Percentiles rank a stretch among this genome's conserved stretches.
phyloP scores from a whole-genome alignment of 2,888 invertebrate species.

The Coleophora flavipennella region DNA sequence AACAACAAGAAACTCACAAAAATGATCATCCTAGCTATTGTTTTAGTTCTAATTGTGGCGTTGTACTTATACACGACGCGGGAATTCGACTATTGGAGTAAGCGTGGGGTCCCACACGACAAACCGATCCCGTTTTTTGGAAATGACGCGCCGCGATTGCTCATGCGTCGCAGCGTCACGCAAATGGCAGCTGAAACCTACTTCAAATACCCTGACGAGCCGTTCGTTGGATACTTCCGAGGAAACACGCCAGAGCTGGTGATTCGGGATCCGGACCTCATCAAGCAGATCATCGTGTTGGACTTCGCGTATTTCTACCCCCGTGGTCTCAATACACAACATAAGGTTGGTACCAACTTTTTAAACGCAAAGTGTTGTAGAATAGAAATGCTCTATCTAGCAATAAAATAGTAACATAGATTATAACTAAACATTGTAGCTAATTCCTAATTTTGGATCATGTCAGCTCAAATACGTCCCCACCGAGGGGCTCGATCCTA shows the following conservation, averaged over 20 bases:
- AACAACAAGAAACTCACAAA: too few relatives aligned
- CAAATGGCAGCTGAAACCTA: slow-evolving; percentile 13
- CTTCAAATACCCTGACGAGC: slow-evolving; percentile 15
- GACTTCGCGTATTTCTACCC: slow-evolving; percentile 17
- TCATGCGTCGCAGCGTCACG: slow-evolving; percentile 9
- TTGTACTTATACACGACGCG: slow-evolving; percentile 15
- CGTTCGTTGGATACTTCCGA: slow-evolving; percentile 14
- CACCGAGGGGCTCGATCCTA: too few relatives aligned
- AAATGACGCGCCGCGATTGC: slow-evolving; percentile 6
- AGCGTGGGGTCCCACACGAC: slow-evolving; percentile 15
- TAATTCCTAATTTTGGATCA: too few relatives aligned
- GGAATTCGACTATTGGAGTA: slow-evolving; percentile 15
- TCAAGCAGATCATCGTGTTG: slow-evolving; percentile 14
- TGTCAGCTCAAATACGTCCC: too few relatives aligned
- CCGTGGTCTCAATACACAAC: slow-evolving; percentile 11
- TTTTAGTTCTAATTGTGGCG: not conserved
- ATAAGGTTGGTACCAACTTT: too few relatives aligned
- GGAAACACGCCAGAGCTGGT: slow-evolving; percentile 13
- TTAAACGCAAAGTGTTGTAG: too few relatives aligned
- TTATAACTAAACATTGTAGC: too few relatives aligned
- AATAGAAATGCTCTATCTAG: too few relatives aligned
- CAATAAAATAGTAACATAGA: too few relatives aligned
- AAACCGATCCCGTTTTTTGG: slow-evolving; percentile 16
- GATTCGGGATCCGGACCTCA: slow-evolving; percentile 18
- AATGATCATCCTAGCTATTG: not conserved